Evolutionary conservation across 1,140 invertebrate species (phyloP).

Genomic region (Trypoxylus dichotomus): DNA sequence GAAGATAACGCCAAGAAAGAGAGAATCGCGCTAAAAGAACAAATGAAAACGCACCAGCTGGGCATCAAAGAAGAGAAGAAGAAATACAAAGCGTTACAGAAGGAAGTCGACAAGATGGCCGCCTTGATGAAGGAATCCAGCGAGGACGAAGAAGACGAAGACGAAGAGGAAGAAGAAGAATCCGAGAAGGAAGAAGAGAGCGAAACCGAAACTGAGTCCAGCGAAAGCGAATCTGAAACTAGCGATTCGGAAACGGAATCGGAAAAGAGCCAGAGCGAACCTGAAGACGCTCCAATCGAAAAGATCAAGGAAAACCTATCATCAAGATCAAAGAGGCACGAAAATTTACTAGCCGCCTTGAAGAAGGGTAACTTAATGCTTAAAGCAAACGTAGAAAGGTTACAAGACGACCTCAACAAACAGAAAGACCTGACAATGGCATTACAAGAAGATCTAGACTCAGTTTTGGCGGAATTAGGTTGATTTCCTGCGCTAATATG

Average conservation of each 20-base stretch:
- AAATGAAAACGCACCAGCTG: conserved; percentile 77
- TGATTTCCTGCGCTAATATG: conserved; percentile 38
- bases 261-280: conserved; percentile 62
- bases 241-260: conserved; percentile 61
- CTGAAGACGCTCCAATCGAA: conserved; percentile 65
- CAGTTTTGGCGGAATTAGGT: conserved; percentile 73
- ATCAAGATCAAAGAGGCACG: conserved; percentile 68
- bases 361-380: conserved; percentile 85
- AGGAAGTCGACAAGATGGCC: conserved; percentile 88
- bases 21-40: conserved; percentile 72
- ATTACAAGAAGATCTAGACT: conserved; percentile 81
- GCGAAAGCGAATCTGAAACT: conserved; percentile 62
- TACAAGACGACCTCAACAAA: conserved; percentile 81
- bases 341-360: conserved; percentile 72
- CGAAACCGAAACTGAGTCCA: conserved; percentile 61
- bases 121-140: conserved; percentile 77
- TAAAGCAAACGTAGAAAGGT: conserved; percentile 80
- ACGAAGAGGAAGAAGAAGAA: conserved; percentile 65
- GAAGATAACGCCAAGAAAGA: conserved; percentile 77
- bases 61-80: conserved; percentile 75
- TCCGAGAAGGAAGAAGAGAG: conserved; percentile 66
- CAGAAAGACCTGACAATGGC: conserved; percentile 75
- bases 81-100: conserved; percentile 76
- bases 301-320: conserved; percentile 67
- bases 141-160: conserved; percentile 71